Evolutionary conservation across 1,140 invertebrate genomes (phyloP), one percentile per base, ranked within the genome.

Genomic region (Lepidurus arcticus): DNA sequence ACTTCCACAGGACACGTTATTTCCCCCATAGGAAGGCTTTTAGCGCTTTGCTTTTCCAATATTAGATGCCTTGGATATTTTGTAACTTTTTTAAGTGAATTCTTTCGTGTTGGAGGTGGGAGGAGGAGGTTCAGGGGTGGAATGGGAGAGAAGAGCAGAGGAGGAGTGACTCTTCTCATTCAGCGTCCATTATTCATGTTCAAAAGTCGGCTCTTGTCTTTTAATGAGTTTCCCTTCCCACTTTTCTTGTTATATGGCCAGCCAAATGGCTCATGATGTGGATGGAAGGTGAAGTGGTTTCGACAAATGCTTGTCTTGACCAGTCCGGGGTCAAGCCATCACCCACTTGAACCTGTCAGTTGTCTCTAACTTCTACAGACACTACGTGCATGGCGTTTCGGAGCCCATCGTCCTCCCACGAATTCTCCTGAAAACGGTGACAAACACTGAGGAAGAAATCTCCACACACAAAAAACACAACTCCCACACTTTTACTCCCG

Each of bases 251-350:
- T 47, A 47, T 65, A 65, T 65, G 6, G 53, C 53, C 21, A 65
- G 53, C 53, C 53, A 65, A 65, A 65, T 65, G 53, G 53, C 53
- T 65, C 53, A 65, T 65, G 53, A 65, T 65, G 53, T 65, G 53
- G 6, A 65, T 65, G 13, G 53, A 65, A 13, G 53, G 53, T 65
- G 53, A 65, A 65, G 53, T 65, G 53, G 53, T 65, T 65, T 65
- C 53, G 53, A 65, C 53, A 65, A 65, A 65, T 65, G 53, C 53
- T 65, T 65, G 53, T 65, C 53, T 65, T 65, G 53, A 65, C 53
- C 53, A 65, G 53, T 34, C 53, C 21, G 53, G 21, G 53, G 53
- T 65, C 53, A 65, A 65, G 53, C 53, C 53, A 65, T 65, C 53
- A 65, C 53, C 53, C 53, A 65, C 53, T 65, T 65, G 53, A 65